Conservation (phyloP, 2,113 vertebrate species). For the Sturnus vulgaris region DNA sequence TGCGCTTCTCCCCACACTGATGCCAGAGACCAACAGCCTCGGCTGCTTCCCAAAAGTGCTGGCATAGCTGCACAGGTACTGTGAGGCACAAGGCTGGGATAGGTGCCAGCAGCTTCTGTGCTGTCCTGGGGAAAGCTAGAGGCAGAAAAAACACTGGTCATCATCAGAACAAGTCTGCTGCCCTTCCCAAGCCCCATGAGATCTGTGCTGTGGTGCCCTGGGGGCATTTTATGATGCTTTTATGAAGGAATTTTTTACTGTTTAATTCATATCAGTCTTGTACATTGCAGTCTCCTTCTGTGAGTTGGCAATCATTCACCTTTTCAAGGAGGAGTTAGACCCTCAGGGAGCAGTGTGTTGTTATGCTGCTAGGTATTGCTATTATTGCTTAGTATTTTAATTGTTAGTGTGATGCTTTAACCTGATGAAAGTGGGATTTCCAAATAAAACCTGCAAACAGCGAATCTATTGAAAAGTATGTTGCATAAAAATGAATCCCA, state of each 20-base stretch:
- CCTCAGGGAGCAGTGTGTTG: background rate
- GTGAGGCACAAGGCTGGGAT: fast-evolving
- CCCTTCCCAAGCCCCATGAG: fast-evolving
- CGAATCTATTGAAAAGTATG: background rate
- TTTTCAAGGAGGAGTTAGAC: background rate
- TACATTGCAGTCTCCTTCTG: background rate
- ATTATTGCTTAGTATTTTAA: conserved; percentile 8
- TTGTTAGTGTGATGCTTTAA: background rate
- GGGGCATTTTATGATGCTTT: background rate
- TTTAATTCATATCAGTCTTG: background rate
- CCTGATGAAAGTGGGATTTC: conserved; percentile 25
- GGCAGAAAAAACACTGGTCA: background rate
- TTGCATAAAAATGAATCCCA: conserved; percentile 27
- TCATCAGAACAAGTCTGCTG: fast-evolving
- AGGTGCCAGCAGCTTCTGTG: background rate
- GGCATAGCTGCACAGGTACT: background rate
- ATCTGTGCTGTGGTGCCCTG: background rate
- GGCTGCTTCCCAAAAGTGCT: background rate
- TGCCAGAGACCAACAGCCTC: background rate
- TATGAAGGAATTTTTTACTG: background rate
- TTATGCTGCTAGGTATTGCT: background rate
- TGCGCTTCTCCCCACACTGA: fast-evolving
- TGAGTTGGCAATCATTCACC: background rate
- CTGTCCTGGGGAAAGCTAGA: background rate
- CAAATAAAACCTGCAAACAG: conserved; percentile 1